Conservation (phyloP, 2,888 invertebrate species). For the Hesperia comma region DNA sequence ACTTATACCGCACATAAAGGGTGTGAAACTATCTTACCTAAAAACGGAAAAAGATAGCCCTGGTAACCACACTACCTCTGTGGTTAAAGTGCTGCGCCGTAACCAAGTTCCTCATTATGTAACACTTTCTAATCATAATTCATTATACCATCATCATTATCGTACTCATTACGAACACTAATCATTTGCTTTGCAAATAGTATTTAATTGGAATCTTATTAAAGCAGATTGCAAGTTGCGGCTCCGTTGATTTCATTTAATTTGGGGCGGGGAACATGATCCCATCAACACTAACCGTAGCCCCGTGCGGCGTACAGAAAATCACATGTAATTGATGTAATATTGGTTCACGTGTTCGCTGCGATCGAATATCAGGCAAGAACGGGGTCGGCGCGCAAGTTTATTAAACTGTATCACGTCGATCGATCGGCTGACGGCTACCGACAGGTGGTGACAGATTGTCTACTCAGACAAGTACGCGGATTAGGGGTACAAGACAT, state of each 20-base stretch:
- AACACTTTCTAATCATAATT: too few species aligned
- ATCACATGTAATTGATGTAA: not conserved
- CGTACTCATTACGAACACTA: not conserved
- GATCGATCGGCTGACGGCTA: constrained; percentile 16
- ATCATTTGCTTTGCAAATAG: not conserved
- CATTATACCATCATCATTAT: too few species aligned
- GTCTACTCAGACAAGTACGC: not conserved
- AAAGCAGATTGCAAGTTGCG: not conserved
- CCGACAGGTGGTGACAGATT: constrained; percentile 23
- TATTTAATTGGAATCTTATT: not conserved
- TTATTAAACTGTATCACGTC: constrained; percentile 25
- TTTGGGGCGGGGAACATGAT: not conserved
- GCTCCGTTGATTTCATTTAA: not conserved
- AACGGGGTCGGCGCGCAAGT: constrained; percentile 28
- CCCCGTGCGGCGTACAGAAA: not conserved
- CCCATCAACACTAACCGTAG: constrained; percentile 1
- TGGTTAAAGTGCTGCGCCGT: too few species aligned
- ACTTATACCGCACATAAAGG: too few species aligned
- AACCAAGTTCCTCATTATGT: too few species aligned
- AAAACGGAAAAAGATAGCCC: too few species aligned
- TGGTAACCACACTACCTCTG: too few species aligned
- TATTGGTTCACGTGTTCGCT: not conserved
- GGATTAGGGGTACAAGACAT: not conserved
- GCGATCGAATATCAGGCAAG: constrained; percentile 14
- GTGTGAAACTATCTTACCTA: too few species aligned